phyloP scores from a whole-genome alignment of 2,797 vertebrate genomes.

The Argentina silus region DNA sequence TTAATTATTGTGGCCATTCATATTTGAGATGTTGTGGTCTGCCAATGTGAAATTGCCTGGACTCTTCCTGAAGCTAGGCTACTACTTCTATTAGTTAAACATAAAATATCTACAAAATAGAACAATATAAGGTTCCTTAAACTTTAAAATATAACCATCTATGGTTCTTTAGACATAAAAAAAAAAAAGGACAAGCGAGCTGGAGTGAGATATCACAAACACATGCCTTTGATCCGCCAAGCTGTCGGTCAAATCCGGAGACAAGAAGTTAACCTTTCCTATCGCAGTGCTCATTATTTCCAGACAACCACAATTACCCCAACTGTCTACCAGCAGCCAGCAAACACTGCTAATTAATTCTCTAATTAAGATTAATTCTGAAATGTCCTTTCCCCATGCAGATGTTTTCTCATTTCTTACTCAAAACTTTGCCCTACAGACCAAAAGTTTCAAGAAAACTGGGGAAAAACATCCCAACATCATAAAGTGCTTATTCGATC shows the following conservation, averaged over 20 bases:
- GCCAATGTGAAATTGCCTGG: no score
- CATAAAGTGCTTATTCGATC: slow-evolving; percentile 1
- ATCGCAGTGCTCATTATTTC: slow-evolving; percentile 38
- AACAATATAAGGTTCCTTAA: no score
- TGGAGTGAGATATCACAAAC: slow-evolving; percentile 35
- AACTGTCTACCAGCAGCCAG: slow-evolving; percentile 44
- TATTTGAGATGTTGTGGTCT: no score
- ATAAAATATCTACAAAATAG: no score
- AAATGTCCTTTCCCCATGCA: slow-evolving; percentile 63
- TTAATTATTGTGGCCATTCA: no score
- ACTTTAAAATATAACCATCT: no score
- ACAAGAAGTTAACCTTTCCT: slow-evolving; percentile 40
- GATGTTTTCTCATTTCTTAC: slow-evolving; percentile 53
- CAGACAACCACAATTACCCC: slow-evolving; percentile 55
- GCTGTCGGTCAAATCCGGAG: slow-evolving; percentile 44
- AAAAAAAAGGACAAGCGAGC: slow-evolving; percentile 1
- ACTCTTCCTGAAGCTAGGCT: no score
- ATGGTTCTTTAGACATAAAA: no score
- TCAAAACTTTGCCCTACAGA: slow-evolving; percentile 46
- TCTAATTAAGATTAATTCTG: slow-evolving; percentile 63
- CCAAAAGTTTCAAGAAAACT: slow-evolving; percentile 10
- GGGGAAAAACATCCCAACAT: slow-evolving; percentile 19
- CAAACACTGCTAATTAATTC: slow-evolving; percentile 67
- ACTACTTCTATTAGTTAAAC: no score
- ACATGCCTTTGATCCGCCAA: slow-evolving; percentile 38